Evolutionary conservation across 2,888 invertebrate species (phyloP).

Genomic region (Pristionchus arcanus): DNA sequence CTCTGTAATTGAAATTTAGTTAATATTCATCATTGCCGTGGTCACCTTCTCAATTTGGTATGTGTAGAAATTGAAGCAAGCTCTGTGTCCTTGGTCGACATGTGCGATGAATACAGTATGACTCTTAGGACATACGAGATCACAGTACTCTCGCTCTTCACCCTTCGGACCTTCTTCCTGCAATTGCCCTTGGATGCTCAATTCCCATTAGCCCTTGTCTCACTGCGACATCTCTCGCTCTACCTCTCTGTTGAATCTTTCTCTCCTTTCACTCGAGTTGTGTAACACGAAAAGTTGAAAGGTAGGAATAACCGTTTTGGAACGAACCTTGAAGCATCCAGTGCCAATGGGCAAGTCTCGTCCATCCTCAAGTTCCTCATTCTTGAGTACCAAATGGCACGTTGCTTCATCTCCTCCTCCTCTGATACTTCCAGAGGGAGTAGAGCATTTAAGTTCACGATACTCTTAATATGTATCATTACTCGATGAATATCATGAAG

Average conservation of each 20-base stretch:
- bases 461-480: slow-evolving; percentile 66
- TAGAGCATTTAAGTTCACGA: slow-evolving; percentile 75
- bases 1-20: slow-evolving; percentile 49
- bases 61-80: slow-evolving; percentile 78
- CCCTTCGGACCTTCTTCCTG: slow-evolving; percentile 73
- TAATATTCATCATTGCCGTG: too few species aligned
- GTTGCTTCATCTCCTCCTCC: slow-evolving; percentile 71
- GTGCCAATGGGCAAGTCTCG: slow-evolving; percentile 74
- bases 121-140: slow-evolving; percentile 78
- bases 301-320: slow-evolving; percentile 5
- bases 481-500: background rate
- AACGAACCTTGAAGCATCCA: slow-evolving; percentile 74
- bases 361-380: slow-evolving; percentile 72
- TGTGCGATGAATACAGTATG: slow-evolving; percentile 75
- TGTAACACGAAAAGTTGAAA: slow-evolving; percentile 43
- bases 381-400: slow-evolving; percentile 76
- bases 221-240: slow-evolving; percentile 19
- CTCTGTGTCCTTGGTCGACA: slow-evolving; percentile 74
- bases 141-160: slow-evolving; percentile 76
- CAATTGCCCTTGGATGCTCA: slow-evolving; percentile 47
- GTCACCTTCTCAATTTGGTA: slow-evolving; percentile 75
- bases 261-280: background rate
- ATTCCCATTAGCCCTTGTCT: slow-evolving; percentile 49
- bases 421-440: slow-evolving; percentile 74
- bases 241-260: slow-evolving; percentile 40